phyloP scores from a whole-genome alignment of 2,797 vertebrate species.

The Malacoraja senta region DNA sequence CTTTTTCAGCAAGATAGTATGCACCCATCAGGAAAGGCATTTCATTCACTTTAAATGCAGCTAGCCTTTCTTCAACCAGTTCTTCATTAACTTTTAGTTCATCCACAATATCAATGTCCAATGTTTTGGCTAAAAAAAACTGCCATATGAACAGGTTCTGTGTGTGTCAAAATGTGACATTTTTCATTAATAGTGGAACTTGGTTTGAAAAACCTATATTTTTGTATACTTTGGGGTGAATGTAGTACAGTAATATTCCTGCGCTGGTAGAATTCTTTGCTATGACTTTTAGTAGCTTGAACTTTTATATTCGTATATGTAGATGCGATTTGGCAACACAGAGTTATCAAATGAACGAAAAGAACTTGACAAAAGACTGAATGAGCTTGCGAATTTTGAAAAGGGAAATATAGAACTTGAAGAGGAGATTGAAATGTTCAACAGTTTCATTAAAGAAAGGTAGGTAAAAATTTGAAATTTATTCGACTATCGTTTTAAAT shows the following conservation, averaged over 20 bases:
- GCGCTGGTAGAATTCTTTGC: background rate
- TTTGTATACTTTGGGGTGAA: background rate
- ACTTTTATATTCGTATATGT: constrained; percentile 39
- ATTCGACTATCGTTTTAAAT: background rate
- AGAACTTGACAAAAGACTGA: constrained; percentile 48
- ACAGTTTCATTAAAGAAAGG: constrained; percentile 53
- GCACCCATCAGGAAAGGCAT: too few relatives aligned
- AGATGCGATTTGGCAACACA: constrained; percentile 55
- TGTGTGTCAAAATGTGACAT: background rate
- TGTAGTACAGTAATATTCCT: background rate
- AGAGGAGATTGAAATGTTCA: constrained; percentile 51
- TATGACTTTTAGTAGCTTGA: background rate
- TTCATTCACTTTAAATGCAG: too few relatives aligned
- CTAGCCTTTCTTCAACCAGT: too few relatives aligned
- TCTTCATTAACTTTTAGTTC: too few relatives aligned
- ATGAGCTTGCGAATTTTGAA: constrained; percentile 47
- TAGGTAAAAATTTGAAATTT: constrained; percentile 43
- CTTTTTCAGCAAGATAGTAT: too few relatives aligned
- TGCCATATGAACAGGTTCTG: background rate
- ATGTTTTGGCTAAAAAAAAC: background rate
- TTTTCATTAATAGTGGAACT: background rate
- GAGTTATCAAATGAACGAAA: constrained; percentile 54
- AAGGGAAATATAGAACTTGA: constrained; percentile 53
- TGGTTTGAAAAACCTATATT: background rate
- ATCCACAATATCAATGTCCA: background rate